Conservation (phyloP, 2,797 vertebrate species). For the Microctenopoma stevenorrisi region DNA sequence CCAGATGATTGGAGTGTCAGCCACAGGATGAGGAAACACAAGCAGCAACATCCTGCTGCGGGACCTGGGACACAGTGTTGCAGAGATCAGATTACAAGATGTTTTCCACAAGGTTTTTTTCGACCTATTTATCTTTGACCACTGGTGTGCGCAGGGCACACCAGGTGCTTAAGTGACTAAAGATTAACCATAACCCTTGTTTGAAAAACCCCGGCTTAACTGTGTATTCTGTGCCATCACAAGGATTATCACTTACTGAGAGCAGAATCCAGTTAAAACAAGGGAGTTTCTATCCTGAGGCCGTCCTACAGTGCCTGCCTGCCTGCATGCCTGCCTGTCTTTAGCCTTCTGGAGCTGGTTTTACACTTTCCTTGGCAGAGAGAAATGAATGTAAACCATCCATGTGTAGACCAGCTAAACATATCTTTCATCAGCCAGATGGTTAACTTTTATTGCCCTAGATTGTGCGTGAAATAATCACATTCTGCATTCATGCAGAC, state of each 20-base stretch:
- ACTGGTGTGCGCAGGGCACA: conserved; percentile 38
- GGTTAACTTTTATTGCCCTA: conserved; percentile 62
- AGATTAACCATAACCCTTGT: conserved; percentile 74
- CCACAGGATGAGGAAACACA: conserved; percentile 54
- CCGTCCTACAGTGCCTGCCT: conserved; percentile 66
- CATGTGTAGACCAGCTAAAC: conserved; percentile 9
- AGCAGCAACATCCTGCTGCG: conserved; percentile 21
- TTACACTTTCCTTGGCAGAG: conserved; percentile 26
- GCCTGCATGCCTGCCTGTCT: conserved; percentile 52
- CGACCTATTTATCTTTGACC: conserved; percentile 64
- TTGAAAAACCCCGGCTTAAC: conserved; percentile 78
- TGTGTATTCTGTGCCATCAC: conserved; percentile 80
- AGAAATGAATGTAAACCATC: conserved; percentile 26
- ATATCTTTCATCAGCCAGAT: conserved; percentile 41
- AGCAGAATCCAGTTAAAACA: conserved; percentile 82
- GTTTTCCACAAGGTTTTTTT: conserved; percentile 59
- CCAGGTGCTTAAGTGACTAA: conserved; percentile 62
- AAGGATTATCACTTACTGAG: conserved; percentile 84
- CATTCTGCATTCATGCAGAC: conserved; percentile 49
- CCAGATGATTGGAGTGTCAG: conserved; percentile 54
- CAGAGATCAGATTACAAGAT: conserved; percentile 70
- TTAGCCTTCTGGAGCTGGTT: conserved; percentile 78
- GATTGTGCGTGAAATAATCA: conserved; percentile 71
- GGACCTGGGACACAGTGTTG: conserved; percentile 16
- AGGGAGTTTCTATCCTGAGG: conserved; percentile 70